Percentiles rank a stretch among this genome's conserved stretches.
These are phyloP conservation scores for Apoda limacodes DNA, from an alignment of 2,888 invertebrate genomes.

Conservation along the genomic window DNA sequence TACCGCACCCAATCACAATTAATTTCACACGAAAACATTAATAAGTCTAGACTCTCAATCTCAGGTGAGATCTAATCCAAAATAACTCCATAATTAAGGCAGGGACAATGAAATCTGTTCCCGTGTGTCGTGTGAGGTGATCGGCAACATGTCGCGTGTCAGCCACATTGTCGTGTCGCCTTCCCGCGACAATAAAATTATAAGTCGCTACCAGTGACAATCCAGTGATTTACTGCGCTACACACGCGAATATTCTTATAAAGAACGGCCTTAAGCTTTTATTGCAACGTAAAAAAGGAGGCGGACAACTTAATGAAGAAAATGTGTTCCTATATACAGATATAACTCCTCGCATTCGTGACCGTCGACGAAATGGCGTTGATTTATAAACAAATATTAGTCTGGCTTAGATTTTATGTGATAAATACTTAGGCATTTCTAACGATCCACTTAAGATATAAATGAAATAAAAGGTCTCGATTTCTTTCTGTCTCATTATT, in stretches of 20 bases:
- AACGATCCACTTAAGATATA: slow-evolving; percentile 21
- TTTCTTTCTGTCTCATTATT: background rate
- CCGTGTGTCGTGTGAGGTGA: slow-evolving; percentile 43
- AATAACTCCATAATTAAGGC: slow-evolving; percentile 54
- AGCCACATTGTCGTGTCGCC: slow-evolving; percentile 51
- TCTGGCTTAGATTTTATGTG: slow-evolving; percentile 22
- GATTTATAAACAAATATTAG: slow-evolving; percentile 6
- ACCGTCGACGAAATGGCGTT: slow-evolving; percentile 25
- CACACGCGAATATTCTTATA: slow-evolving; percentile 66
- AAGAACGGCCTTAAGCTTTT: slow-evolving; percentile 52
- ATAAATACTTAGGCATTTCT: slow-evolving; percentile 20
- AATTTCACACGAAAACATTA: slow-evolving; percentile 57
- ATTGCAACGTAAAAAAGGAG: slow-evolving; percentile 48
- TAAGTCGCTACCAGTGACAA: slow-evolving; percentile 68
- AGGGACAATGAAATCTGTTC: slow-evolving; percentile 57
- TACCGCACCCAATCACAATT: slow-evolving; percentile 55
- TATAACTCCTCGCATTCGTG: slow-evolving; percentile 44
- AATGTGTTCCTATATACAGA: slow-evolving; percentile 44
- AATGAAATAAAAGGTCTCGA: slow-evolving; percentile 15
- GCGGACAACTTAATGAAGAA: slow-evolving; percentile 63
- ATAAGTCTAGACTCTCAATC: slow-evolving; percentile 54
- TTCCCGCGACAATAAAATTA: slow-evolving; percentile 67
- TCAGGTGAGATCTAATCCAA: slow-evolving; percentile 52
- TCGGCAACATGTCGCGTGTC: slow-evolving; percentile 49
- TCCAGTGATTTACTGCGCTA: slow-evolving; percentile 66